Percentiles rank a stretch among this genome's conserved stretches.
phyloP scores from a whole-genome alignment of 1,140 invertebrate genomes.

The Pseudomyrmex concolor region DNA sequence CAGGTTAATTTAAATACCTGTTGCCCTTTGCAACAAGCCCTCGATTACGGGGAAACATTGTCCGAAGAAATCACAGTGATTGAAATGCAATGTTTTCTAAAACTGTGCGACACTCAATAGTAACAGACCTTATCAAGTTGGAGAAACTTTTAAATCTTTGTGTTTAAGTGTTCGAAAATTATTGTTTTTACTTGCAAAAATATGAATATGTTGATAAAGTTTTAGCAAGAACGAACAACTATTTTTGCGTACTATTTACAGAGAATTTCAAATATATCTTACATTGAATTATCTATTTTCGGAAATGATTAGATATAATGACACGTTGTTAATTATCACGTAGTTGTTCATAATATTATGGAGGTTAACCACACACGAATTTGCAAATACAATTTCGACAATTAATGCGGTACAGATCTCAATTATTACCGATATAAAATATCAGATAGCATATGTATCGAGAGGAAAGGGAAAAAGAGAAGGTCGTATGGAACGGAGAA shows the following conservation, averaged over 20 bases:
- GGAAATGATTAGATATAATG: no score
- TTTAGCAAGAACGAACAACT: background rate
- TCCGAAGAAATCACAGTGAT: conserved; percentile 21
- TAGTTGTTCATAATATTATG: no score
- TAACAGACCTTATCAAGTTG: background rate
- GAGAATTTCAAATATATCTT: background rate
- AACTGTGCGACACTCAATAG: no score
- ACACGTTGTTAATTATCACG: no score
- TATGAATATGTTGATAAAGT: background rate
- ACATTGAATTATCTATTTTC: no score
- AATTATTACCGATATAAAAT: background rate
- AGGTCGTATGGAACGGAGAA: background rate
- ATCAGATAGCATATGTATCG: background rate
- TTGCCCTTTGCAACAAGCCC: conserved; percentile 61
- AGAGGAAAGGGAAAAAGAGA: no score
- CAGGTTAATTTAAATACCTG: conserved; percentile 73
- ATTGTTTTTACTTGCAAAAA: background rate
- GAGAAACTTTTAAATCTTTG: background rate
- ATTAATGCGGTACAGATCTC: no score
- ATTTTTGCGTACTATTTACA: no score
- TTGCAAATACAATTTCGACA: no score
- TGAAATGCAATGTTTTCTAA: conserved; percentile 24
- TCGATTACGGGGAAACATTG: background rate
- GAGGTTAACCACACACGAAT: no score
- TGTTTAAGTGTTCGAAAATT: background rate